These are phyloP conservation scores for Acrobasis suavella DNA, from an alignment of 2,888 invertebrate genomes.

Conservation along the genomic window DNA sequence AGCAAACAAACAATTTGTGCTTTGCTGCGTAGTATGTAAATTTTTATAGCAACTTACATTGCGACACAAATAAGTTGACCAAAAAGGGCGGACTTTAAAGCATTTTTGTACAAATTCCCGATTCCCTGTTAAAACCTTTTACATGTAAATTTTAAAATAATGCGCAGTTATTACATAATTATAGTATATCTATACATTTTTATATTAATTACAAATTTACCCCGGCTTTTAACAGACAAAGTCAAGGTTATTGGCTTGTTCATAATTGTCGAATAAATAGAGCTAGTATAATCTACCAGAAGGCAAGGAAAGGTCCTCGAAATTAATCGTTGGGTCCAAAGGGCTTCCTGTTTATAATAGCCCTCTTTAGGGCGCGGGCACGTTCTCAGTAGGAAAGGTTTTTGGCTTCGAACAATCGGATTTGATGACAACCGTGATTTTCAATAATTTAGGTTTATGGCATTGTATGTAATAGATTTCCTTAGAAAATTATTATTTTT, in stretches of 20 bases:
- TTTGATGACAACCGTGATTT: constrained; percentile 16
- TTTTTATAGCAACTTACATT: no score
- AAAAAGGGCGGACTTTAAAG: no score
- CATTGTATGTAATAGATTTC: neutral
- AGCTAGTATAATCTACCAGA: constrained; percentile 13
- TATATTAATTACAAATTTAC: no score
- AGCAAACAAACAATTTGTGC: no score
- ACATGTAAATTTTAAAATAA: no score
- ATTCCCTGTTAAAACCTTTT: no score
- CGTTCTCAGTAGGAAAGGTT: constrained; percentile 12
- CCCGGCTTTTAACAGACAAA: neutral
- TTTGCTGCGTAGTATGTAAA: no score
- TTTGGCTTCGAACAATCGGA: constrained; percentile 3
- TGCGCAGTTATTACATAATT: no score
- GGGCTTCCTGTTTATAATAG: constrained; percentile 23
- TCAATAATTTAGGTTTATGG: constrained; percentile 9
- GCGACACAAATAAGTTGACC: no score
- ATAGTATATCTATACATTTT: no score
- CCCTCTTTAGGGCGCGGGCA: constrained; percentile 20
- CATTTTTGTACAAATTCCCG: no score
- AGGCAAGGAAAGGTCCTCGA: constrained; percentile 16
- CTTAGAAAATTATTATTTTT: no score
- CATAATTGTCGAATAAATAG: constrained; percentile 9
- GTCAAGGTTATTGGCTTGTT: neutral
- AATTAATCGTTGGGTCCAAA: constrained; percentile 20